Evolutionary conservation across 2,888 invertebrate species (phyloP), one percentile per base, ranked within the genome.

Genomic region (Mycalesis mineus): DNA sequence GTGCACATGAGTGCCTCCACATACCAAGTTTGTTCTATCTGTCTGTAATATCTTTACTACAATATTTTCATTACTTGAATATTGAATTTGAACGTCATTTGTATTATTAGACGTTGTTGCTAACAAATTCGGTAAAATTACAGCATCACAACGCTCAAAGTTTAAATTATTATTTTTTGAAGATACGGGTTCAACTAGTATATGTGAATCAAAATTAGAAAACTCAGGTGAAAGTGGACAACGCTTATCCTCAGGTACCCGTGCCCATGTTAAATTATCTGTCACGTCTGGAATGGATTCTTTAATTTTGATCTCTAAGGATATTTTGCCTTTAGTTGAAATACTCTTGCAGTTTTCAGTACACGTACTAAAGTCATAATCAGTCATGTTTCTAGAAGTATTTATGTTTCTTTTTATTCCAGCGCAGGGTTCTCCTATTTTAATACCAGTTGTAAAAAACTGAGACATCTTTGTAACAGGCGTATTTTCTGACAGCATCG

Each of bases 1-100:
- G 58, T 88, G 82, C n/a, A 88, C 72, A 64, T 84, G 77, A 15
- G 86, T 73, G 22, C 81, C 84, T 39, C 86, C 86, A 65, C 73
- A 78, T 53, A 75, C 72, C 40, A 89, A 65, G 61, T 69, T 80
- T 3, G 73, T 70, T 5, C 65, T 68, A 41, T 66, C 48, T 17
- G 60, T 57, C 31, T 63, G 56, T 1, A 68, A 61, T n/a, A 60
- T 57, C 28, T 65, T 66, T 15, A 58, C 49, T 40, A 63, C 45
- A 13, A 58, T 9, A 31, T 60, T 53, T 15, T 69, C 64, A 55
- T 66, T 70, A 50, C 58, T 67, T 41, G 59, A 51, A 58, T 58
- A 51, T 52, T 69, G 65, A 6, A 69, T 60, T 42, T 68, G 63
- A 51, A 63, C 53, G 52, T 71, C 67, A 64, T 67, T 73, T 17